A percentile compares a stretch with the other conserved stretches of the same genome.
phyloP scores from a whole-genome alignment of 2,113 vertebrate species.

The Platichthys flesus region DNA sequence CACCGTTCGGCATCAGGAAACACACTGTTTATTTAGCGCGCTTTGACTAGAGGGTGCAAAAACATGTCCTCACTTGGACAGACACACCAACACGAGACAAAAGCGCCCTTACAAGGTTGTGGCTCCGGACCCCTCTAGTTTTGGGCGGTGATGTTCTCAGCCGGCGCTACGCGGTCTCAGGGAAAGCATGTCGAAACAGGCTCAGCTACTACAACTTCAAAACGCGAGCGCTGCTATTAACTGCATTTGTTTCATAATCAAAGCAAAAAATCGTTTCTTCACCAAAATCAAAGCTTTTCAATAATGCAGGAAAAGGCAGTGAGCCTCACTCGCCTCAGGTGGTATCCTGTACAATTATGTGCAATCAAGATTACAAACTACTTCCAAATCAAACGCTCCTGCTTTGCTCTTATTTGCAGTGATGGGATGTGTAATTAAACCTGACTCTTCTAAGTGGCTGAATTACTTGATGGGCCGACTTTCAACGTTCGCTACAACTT shows the following conservation, averaged over 20 bases:
- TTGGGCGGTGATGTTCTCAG: slow-evolving; percentile 30
- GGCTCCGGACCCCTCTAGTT: slow-evolving; percentile 49
- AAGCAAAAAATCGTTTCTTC: slow-evolving; percentile 63
- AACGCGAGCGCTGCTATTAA: slow-evolving; percentile 49
- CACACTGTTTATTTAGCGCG: slow-evolving; percentile 77
- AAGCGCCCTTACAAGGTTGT: slow-evolving; percentile 49
- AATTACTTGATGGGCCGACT: slow-evolving; percentile 59
- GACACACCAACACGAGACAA: slow-evolving; percentile 60
- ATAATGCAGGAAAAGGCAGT: slow-evolving; percentile 60
- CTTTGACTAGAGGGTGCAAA: slow-evolving; percentile 63
- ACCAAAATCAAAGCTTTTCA: slow-evolving; percentile 69
- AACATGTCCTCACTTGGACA: slow-evolving; percentile 58
- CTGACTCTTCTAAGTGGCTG: slow-evolving; percentile 59
- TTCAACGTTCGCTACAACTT: slow-evolving; percentile 60
- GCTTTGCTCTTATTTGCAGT: slow-evolving; percentile 60
- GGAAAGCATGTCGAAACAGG: slow-evolving; percentile 38
- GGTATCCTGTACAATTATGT: slow-evolving; percentile 76
- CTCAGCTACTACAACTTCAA: slow-evolving; percentile 34
- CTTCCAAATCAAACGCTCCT: slow-evolving; percentile 70
- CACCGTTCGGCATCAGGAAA: slow-evolving; percentile 80
- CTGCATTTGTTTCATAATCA: slow-evolving; percentile 64
- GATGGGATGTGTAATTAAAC: slow-evolving; percentile 68
- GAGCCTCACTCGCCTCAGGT: slow-evolving; percentile 67
- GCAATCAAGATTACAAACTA: slow-evolving; percentile 75
- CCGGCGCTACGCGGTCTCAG: slow-evolving; percentile 2